Evolutionary conservation across 2,113 vertebrate species (phyloP).

Genomic region (Petrocephalus zakoni): DNA sequence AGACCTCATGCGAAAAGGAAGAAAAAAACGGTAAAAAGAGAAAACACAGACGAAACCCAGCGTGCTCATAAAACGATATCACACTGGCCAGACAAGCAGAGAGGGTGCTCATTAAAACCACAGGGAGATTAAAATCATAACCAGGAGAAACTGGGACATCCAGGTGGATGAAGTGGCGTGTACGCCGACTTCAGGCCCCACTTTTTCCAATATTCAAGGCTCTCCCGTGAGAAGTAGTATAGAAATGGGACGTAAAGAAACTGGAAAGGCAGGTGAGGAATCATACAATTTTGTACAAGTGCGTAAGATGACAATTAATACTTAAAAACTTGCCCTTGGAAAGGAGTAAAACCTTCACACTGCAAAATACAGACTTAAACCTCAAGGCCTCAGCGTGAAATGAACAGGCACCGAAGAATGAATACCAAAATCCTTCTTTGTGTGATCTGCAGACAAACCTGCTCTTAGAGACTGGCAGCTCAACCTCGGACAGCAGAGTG

Average conservation of each 20-base stretch:
- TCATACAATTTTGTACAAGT: background rate
- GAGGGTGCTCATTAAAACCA: background rate
- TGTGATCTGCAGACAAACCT: background rate
- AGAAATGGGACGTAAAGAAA: background rate
- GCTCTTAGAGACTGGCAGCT: background rate
- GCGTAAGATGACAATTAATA: background rate
- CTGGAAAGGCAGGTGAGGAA: background rate
- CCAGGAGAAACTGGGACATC: background rate
- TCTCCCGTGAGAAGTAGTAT: background rate
- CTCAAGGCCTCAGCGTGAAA: background rate
- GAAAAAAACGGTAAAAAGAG: background rate
- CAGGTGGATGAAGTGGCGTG: background rate
- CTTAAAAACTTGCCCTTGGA: background rate
- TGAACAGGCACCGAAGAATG: background rate
- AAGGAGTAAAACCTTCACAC: background rate
- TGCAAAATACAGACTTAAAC: background rate
- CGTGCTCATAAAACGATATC: background rate
- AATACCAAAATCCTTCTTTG: background rate
- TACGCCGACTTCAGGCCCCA: too few relatives aligned
- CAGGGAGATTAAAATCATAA: background rate
- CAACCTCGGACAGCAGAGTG: background rate
- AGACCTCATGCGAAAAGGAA: background rate
- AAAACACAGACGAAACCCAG: background rate
- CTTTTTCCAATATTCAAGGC: background rate
- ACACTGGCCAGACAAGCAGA: background rate